Percentiles rank a stretch among this genome's conserved stretches.
Conservation (phyloP, 2,888 invertebrate species). For the Acronicta leporina region DNA sequence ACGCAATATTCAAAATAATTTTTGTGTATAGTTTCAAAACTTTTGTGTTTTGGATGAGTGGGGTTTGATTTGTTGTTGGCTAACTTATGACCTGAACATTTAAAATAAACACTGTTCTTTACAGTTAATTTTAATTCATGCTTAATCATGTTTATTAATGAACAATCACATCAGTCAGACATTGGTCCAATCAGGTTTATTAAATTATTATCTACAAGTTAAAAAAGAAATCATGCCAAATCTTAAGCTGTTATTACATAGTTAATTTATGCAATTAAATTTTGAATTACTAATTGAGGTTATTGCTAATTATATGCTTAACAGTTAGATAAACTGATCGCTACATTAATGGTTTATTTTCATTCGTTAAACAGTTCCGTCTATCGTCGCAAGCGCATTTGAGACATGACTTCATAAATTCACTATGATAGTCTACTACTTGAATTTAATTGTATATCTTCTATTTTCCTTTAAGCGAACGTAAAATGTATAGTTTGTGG, state of each 20-base stretch:
- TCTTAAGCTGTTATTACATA: not conserved
- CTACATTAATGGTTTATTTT: not conserved
- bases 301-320: slow-evolving; percentile 8
- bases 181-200: no score
- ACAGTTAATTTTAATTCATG: not conserved
- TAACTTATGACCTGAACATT: not conserved
- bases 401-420: slow-evolving; percentile 57
- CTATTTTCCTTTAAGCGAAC: slow-evolving; percentile 24
- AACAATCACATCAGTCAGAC: no score
- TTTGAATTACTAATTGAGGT: slow-evolving; percentile 6
- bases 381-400: slow-evolving; percentile 12
- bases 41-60: not conserved
- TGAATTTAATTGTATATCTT: slow-evolving; percentile 39
- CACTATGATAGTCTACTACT: slow-evolving; percentile 42
- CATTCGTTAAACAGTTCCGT: slow-evolving; percentile 1
- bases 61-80: not conserved
- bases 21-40: slow-evolving; percentile 10
- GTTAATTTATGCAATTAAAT: slow-evolving; percentile 1
- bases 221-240: no score
- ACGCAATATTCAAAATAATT: slow-evolving; percentile 38
- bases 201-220: no score
- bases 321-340: no score
- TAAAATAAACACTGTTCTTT: not conserved
- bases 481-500: not conserved
- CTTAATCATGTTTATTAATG: not conserved